These are phyloP conservation scores for Disparrhopalites patrizii DNA, from an alignment of 2,888 invertebrate genomes.

Conservation along the genomic window DNA sequence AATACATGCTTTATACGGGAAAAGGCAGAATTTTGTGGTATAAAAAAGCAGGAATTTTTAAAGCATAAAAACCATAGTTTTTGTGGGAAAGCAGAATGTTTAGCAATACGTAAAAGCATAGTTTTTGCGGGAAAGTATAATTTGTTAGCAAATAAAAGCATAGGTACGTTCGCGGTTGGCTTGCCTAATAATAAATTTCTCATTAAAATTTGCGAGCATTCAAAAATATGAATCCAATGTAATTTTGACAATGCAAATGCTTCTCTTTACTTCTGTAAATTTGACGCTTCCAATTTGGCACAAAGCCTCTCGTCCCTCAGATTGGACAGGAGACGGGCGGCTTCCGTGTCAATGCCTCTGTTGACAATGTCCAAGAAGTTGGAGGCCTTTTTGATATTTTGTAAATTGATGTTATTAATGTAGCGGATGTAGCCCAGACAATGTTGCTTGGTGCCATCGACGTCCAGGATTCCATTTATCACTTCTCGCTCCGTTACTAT, in stretches of 20 bases:
- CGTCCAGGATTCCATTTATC: slow-evolving; percentile 88
- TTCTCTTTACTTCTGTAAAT: slow-evolving; percentile 71
- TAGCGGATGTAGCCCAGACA: slow-evolving; percentile 89
- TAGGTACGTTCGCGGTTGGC: too few species aligned
- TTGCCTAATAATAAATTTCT: too few species aligned
- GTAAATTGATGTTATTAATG: slow-evolving; percentile 95
- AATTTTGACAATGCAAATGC: neutral
- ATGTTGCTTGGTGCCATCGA: slow-evolving; percentile 91
- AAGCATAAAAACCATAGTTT: too few species aligned
- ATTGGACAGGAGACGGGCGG: slow-evolving; percentile 80
- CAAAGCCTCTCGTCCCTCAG: slow-evolving; percentile 85
- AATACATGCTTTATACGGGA: too few species aligned
- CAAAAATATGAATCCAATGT: neutral
- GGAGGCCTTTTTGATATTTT: slow-evolving; percentile 88
- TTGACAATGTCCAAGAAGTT: slow-evolving; percentile 93
- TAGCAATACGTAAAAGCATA: too few species aligned
- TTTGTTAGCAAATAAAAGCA: too few species aligned
- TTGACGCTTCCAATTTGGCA: slow-evolving; percentile 80
- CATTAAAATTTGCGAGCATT: too few species aligned
- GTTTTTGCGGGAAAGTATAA: too few species aligned
- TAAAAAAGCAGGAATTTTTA: too few species aligned
- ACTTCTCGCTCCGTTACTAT: slow-evolving; percentile 93
- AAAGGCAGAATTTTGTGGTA: too few species aligned
- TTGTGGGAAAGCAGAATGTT: too few species aligned
- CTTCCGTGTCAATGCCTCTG: slow-evolving; percentile 87